Base-by-base conservation (phyloP, 2,113 vertebrate species). In the Porphyrio hochstetteri region DNA sequence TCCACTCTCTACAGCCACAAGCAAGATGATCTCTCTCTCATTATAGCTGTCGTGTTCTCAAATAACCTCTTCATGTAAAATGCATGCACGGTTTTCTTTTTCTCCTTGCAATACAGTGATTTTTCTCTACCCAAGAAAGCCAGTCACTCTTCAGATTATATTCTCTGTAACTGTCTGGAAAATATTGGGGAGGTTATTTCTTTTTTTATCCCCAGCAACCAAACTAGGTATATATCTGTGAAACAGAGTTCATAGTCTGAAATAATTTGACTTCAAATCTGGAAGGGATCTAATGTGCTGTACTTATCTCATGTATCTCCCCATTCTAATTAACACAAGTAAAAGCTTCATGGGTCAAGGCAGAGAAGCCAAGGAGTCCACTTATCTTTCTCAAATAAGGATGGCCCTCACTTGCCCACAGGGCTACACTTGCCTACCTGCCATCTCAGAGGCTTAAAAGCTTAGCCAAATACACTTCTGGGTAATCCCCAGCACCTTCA, bases 61-160 rank as follows among this genome's bases (percentile, higher is more conserved):
- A 89, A 91, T 96, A 93, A 82, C 90, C 77, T 93, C 74, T 76
- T 95, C 83, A 94, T 92, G 83, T 40, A 95, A 96, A 96, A 96
- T 84, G 59, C 70, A 96, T 95, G 91, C 59, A 35, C 20, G 18
- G 72, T 76, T 86, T 95, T 92, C 92, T 68, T 78, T 64, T 80
- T 67, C 64, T 92, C 65, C 36, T 83, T 91, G 57, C 48, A 56
- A 50, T 15, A 57, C 25, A 55, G 38, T 13, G 24, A 69, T 79
- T 92, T 69, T n/a, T 86, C 42, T 84, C 56, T 31, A 16, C 21
- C 17, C 13, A 2, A 50, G 63, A 74, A 64, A 35, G 2, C 5
- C 25, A n/a, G 27, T 46, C 52, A 46, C 8, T 9, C 3, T 42
- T 95, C 50, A 86, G 52, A 81, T 78, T 86, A 15, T 42, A 60